Conservation (phyloP, 2,113 vertebrate species). For the Pangasianodon hypophthalmus region DNA sequence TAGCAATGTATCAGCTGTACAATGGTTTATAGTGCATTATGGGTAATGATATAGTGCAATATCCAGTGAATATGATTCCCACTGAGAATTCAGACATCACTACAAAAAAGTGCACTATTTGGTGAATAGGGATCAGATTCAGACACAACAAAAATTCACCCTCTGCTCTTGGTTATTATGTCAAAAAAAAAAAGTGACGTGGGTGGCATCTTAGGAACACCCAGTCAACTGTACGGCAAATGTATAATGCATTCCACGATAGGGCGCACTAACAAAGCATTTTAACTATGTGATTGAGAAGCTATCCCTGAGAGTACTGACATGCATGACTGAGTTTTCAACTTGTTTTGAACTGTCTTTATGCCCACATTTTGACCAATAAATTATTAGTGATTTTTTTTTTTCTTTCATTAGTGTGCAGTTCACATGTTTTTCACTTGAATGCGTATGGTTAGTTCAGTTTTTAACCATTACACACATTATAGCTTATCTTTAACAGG, state of each 20-base stretch:
- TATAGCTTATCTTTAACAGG: neutral
- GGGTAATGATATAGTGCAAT: neutral
- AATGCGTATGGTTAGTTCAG: neutral
- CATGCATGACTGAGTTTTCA: neutral
- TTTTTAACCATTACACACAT: neutral
- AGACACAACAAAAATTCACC: neutral
- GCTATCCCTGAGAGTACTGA: neutral
- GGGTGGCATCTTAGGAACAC: constrained; percentile 22
- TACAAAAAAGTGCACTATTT: neutral
- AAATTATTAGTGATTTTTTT: neutral
- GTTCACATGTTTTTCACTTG: neutral
- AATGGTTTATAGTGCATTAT: neutral
- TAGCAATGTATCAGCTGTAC: neutral
- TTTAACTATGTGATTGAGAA: neutral
- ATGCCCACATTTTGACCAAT: neutral
- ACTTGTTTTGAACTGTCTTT: neutral
- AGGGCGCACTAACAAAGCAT: constrained; percentile 41
- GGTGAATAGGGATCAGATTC: neutral
- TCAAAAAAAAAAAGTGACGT: neutral
- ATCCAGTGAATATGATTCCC: neutral
- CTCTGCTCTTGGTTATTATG: neutral
- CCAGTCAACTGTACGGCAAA: constrained; percentile 18
- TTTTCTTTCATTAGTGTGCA: neutral
- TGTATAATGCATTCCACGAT: constrained; percentile 39
- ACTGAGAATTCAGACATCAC: neutral